Evolutionary conservation across 1,140 invertebrate genomes (phyloP).

Genomic region (Drosophila albomicans): DNA sequence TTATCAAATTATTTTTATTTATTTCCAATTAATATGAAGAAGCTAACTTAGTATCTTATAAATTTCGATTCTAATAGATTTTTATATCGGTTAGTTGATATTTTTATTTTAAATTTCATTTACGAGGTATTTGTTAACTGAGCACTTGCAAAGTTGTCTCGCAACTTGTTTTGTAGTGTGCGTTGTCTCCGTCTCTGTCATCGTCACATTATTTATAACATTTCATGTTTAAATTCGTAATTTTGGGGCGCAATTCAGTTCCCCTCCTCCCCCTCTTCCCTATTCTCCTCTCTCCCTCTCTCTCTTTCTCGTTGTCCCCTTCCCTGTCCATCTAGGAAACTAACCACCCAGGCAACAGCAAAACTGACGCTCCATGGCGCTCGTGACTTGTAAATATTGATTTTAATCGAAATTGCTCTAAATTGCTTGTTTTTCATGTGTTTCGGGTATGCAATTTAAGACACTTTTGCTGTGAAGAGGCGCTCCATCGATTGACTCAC

Average conservation of each 20-base stretch:
- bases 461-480: slow-evolving; percentile 72
- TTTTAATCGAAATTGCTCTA: slow-evolving; percentile 81
- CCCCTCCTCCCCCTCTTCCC: slow-evolving; percentile 2
- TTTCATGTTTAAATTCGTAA: slow-evolving; percentile 83
- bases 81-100: too few relatives aligned
- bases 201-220: slow-evolving; percentile 79
- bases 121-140: slow-evolving; percentile 13
- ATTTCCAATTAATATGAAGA: too few relatives aligned
- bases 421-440: slow-evolving; percentile 71
- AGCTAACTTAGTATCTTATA: too few relatives aligned
- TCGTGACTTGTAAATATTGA: slow-evolving; percentile 77
- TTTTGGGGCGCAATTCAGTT: slow-evolving; percentile 63
- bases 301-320: too few relatives aligned
- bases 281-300: neutral
- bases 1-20: too few relatives aligned
- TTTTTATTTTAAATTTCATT: neutral
- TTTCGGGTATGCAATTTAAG: slow-evolving; percentile 59
- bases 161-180: slow-evolving; percentile 5
- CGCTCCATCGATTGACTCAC: slow-evolving; percentile 14
- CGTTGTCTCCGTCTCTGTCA: slow-evolving; percentile 43
- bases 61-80: too few relatives aligned
- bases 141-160: neutral
- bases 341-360: slow-evolving; percentile 23
- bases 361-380: slow-evolving; percentile 29
- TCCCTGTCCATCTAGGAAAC: neutral